Conservation (phyloP, 2,113 vertebrate genomes). For the Thinocorus orbignyianus region DNA sequence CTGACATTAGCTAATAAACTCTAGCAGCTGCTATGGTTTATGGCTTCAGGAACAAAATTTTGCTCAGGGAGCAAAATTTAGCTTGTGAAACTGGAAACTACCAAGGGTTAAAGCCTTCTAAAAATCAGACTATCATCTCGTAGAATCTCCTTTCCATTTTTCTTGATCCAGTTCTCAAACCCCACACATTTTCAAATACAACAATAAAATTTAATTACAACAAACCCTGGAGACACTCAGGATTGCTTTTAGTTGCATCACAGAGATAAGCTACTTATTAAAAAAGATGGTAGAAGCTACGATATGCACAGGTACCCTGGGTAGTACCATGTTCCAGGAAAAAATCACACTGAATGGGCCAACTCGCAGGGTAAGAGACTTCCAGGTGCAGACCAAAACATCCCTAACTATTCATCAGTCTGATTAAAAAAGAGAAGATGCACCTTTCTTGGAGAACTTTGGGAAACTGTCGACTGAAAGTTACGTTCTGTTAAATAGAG, state of each 20-base stretch:
- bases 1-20: neutral
- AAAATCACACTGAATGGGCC: neutral
- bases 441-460: neutral
- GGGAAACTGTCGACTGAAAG: neutral
- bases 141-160: conserved; percentile 19
- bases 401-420: neutral
- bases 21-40: neutral
- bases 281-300: conserved; percentile 15
- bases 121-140: neutral
- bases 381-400: neutral
- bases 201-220: conserved; percentile 64
- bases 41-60: neutral
- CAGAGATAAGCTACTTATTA: conserved; percentile 58
- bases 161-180: conserved; percentile 24
- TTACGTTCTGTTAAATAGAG: neutral
- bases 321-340: neutral
- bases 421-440: conserved; percentile 4
- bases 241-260: conserved; percentile 49
- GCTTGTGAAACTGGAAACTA: neutral
- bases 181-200: conserved; percentile 38
- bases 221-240: conserved; percentile 34
- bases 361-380: neutral
- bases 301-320: conserved; percentile 28
- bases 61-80: neutral
- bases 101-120: conserved; percentile 23